A percentile compares a stretch with the other conserved stretches of the same genome.
These are phyloP conservation scores for Polymixis flavicincta DNA, from an alignment of 2,888 invertebrate species.

Conservation along the genomic window DNA sequence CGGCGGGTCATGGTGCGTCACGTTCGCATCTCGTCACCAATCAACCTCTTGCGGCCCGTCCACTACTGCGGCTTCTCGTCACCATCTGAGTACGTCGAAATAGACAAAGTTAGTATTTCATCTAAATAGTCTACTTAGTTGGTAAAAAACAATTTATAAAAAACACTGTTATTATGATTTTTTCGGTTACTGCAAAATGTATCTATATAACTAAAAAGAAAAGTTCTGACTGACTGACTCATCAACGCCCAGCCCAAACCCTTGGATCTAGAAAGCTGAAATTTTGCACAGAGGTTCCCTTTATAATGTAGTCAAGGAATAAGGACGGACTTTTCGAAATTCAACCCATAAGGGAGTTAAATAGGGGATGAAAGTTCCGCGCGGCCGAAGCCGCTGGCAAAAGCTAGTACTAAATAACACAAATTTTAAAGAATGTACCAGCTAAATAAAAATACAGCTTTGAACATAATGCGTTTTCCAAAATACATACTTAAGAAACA, in stretches of 20 bases:
- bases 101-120: neutral
- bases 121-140: neutral
- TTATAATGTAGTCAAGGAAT: too few relatives aligned
- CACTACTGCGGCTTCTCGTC: slow-evolving; percentile 52
- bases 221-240: too few relatives aligned
- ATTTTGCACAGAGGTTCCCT: too few relatives aligned
- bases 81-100: slow-evolving; percentile 68
- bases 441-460: neutral
- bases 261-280: too few relatives aligned
- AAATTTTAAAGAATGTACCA: neutral
- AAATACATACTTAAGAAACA: neutral
- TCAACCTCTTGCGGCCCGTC: slow-evolving; percentile 56
- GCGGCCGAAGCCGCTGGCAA: too few relatives aligned
- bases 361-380: too few relatives aligned
- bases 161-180: neutral
- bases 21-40: slow-evolving; percentile 66
- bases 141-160: neutral
- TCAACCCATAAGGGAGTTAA: too few relatives aligned
- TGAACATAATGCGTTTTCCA: neutral
- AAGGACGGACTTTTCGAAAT: too few relatives aligned
- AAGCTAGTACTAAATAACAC: neutral
- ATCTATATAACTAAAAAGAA: too few relatives aligned
- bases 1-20: slow-evolving; percentile 83
- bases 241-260: too few relatives aligned
- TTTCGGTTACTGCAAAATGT: neutral